Evolutionary conservation across 1,140 invertebrate genomes (phyloP).

Genomic region (Campoletis sonorensis): DNA sequence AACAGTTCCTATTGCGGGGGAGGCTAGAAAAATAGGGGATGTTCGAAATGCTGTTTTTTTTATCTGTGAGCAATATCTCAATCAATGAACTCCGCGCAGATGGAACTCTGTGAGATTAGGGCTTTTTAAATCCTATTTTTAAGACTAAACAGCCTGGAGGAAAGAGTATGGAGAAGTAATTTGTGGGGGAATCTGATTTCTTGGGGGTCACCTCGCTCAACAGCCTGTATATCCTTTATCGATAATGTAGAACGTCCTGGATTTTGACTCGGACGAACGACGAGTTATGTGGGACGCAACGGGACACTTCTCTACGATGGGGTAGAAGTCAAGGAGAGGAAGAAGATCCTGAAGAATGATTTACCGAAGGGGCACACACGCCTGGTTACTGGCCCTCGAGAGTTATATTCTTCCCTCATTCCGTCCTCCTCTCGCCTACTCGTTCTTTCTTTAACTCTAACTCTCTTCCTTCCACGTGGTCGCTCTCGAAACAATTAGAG

Average conservation of each 20-base stretch:
- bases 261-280: background rate
- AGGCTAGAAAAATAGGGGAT: background rate
- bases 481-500: constrained; percentile 44
- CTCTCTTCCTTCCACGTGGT: constrained; percentile 21
- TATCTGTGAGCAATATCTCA: background rate
- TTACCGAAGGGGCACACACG: constrained; percentile 27
- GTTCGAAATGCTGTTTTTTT: background rate
- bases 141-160: background rate
- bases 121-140: background rate
- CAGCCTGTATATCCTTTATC: constrained; percentile 35
- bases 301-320: background rate
- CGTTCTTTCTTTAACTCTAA: background rate
- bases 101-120: background rate
- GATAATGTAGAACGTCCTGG: constrained; percentile 21
- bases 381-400: background rate
- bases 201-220: background rate
- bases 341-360: constrained; percentile 43
- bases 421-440: background rate
- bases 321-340: constrained; percentile 20
- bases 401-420: constrained; percentile 21
- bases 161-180: background rate
- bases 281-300: background rate
- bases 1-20: background rate
- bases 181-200: background rate
- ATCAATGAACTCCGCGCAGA: background rate